Evolutionary conservation across 2,888 invertebrate species (phyloP).

Genomic region (Melieria picta): DNA sequence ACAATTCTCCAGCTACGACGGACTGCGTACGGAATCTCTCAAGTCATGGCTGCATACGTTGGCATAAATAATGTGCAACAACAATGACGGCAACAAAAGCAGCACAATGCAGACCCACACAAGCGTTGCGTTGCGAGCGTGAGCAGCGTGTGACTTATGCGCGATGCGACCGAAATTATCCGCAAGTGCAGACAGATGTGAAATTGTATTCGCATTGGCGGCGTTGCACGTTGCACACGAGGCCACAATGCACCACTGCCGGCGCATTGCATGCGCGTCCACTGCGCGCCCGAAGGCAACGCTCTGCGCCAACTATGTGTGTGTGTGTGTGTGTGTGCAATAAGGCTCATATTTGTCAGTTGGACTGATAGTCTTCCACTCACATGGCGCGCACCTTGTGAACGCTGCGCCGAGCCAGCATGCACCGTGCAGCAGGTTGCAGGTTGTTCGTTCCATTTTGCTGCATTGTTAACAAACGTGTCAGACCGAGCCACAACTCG

Average conservation of each 20-base stretch:
- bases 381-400: constrained; percentile 1
- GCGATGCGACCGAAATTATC: constrained; percentile 37
- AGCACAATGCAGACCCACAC: background rate
- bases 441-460: constrained; percentile 9
- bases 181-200: constrained; percentile 64
- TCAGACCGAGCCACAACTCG: no score
- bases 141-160: constrained; percentile 57
- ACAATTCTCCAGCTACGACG: background rate
- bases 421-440: constrained; percentile 40
- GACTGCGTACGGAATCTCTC: background rate
- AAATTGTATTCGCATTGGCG: constrained; percentile 57
- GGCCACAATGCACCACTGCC: background rate
- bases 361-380: constrained; percentile 56
- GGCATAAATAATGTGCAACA: constrained; percentile 35
- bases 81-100: constrained; percentile 40
- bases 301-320: background rate
- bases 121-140: constrained; percentile 19
- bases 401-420: background rate
- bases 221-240: constrained; percentile 21
- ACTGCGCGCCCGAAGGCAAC: constrained; percentile 9
- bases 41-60: background rate
- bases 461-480: background rate
- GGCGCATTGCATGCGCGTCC: constrained; percentile 14
- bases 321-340: constrained; percentile 14
- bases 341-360: constrained; percentile 57